phyloP scores from a whole-genome alignment of 2,888 invertebrate species.

The Apamea monoglypha region DNA sequence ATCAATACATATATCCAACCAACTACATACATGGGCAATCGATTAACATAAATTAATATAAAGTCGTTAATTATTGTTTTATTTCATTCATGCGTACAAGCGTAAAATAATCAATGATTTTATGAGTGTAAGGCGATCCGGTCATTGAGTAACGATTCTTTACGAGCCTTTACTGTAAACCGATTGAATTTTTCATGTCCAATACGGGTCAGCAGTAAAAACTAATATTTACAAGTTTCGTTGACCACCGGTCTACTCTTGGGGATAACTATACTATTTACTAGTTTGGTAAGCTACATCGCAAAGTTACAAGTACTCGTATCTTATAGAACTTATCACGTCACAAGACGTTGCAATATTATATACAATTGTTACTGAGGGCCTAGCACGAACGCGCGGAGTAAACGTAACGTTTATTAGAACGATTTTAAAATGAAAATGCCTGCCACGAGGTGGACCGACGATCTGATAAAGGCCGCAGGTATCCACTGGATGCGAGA shows the following conservation, averaged over 20 bases:
- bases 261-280: not conserved
- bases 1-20: constrained; percentile 14
- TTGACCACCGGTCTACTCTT: not conserved
- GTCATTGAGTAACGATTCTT: constrained; percentile 21
- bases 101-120: constrained; percentile 49
- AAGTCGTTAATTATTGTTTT: constrained; percentile 42
- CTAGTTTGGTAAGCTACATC: not conserved
- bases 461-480: no score
- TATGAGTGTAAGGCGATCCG: constrained; percentile 25
- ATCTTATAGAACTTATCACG: not conserved
- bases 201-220: constrained; percentile 6
- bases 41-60: constrained; percentile 34
- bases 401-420: not conserved
- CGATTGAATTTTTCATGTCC: constrained; percentile 6
- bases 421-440: not conserved
- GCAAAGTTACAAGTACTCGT: not conserved
- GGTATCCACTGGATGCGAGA: no score
- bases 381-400: not conserved
- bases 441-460: no score
- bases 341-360: not conserved
- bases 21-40: constrained; percentile 4
- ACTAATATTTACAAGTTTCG: not conserved
- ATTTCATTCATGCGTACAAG: constrained; percentile 45
- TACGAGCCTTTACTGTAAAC: constrained; percentile 10
- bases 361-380: no score